These are phyloP conservation scores for Thryonomys swinderianus DNA, from an alignment of 2,113 vertebrate genomes.

Conservation along the genomic window DNA sequence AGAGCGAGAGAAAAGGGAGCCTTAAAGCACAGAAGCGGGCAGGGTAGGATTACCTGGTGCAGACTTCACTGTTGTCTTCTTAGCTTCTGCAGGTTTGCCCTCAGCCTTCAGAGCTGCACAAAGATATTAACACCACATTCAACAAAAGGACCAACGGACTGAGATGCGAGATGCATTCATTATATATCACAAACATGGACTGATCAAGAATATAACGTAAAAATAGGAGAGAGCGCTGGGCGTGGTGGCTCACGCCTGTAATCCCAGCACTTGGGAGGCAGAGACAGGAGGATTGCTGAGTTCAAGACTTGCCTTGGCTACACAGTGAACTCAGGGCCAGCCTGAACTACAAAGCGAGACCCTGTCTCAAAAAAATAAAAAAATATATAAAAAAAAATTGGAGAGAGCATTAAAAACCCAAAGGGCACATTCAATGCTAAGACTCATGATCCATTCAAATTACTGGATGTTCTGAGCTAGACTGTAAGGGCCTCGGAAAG, in stretches of 20 bases:
- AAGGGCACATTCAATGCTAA: background rate
- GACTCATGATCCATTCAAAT: background rate
- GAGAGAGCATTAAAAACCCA: background rate
- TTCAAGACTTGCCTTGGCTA: too few species aligned
- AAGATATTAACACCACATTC: background rate
- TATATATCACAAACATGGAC: background rate
- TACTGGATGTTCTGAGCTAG: background rate
- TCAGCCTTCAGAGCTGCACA: conserved; percentile 92
- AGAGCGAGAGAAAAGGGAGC: background rate
- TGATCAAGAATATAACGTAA: background rate
- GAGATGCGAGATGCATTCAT: background rate
- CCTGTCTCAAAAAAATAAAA: too few species aligned
- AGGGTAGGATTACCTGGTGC: conserved; percentile 87
- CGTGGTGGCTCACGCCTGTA: too few species aligned
- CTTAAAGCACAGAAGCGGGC: background rate
- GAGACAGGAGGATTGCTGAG: too few species aligned
- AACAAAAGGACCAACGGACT: background rate
- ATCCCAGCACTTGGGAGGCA: too few species aligned
- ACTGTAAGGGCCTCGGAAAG: background rate
- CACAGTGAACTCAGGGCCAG: too few species aligned
- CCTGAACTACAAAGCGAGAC: too few species aligned
- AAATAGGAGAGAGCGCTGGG: background rate
- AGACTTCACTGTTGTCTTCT: conserved; percentile 89
- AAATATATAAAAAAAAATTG: too few species aligned
- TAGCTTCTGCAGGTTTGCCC: conserved; percentile 89